These are phyloP conservation scores for Schlechtendalia chinensis DNA, from an alignment of 1,140 invertebrate species.

Conservation along the genomic window DNA sequence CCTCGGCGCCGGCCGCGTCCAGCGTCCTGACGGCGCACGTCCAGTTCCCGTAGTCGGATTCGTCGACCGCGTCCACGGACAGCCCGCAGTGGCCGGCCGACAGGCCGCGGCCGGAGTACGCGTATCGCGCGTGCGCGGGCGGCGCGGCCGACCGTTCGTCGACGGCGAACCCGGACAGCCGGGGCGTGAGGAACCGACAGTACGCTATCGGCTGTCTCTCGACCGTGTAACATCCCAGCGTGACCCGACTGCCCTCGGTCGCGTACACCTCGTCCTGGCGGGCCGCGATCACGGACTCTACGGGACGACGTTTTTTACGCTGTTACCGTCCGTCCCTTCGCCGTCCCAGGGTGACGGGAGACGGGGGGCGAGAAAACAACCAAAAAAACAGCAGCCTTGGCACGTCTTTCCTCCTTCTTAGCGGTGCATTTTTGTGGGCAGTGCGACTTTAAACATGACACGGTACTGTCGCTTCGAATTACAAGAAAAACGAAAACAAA, in stretches of 20 bases:
- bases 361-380: too few relatives aligned
- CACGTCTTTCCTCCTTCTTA: too few relatives aligned
- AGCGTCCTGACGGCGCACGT: conserved; percentile 35
- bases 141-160: background rate
- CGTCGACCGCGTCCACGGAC: conserved; percentile 3
- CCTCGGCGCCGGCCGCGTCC: conserved; percentile 13
- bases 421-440: too few relatives aligned
- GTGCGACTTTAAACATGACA: too few relatives aligned
- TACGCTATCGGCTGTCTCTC: conserved; percentile 26
- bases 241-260: conserved; percentile 9
- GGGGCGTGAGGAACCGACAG: conserved; percentile 24
- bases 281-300: conserved; percentile 26
- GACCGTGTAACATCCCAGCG: conserved; percentile 18
- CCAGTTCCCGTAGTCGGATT: conserved; percentile 42
- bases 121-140: background rate
- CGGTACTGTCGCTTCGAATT: too few relatives aligned
- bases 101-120: conserved; percentile 27
- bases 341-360: too few relatives aligned
- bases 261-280: conserved; percentile 31
- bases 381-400: too few relatives aligned
- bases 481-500: too few relatives aligned
- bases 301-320: too few relatives aligned
- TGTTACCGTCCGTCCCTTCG: too few relatives aligned
- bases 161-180: background rate
- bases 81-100: conserved; percentile 34